Percentiles rank a stretch among this genome's conserved stretches.
Conservation (phyloP, 2,113 vertebrate species). For the Aegotheles bennettii region DNA sequence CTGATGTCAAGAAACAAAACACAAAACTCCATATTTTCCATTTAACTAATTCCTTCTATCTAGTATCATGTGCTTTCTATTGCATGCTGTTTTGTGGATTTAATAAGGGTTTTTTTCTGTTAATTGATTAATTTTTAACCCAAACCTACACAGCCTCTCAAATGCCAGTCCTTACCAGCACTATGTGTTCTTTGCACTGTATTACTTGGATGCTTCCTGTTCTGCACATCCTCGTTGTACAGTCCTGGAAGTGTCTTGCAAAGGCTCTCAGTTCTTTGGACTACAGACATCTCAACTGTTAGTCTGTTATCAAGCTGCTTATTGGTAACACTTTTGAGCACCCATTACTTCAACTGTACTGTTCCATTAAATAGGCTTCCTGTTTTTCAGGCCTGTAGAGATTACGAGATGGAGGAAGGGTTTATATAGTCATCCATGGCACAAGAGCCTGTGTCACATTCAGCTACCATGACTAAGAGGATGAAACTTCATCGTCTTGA, state of each 20-base stretch:
- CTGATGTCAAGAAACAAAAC: neutral
- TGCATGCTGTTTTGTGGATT: neutral
- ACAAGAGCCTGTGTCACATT: neutral
- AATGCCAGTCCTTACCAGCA: neutral
- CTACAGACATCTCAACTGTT: neutral
- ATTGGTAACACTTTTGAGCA: neutral
- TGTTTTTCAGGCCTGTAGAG: neutral
- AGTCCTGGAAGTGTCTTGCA: neutral
- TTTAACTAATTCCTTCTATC: neutral
- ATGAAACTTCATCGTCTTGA: neutral
- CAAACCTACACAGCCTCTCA: neutral
- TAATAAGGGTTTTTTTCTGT: neutral
- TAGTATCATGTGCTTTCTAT: neutral
- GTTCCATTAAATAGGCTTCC: neutral
- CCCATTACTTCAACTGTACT: neutral
- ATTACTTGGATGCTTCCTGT: neutral
- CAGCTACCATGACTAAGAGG: neutral
- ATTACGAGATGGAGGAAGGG: neutral
- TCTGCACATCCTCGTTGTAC: neutral
- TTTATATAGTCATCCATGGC: neutral
- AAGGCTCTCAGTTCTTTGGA: constrained; percentile 11
- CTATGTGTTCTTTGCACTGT: neutral
- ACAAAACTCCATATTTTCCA: neutral
- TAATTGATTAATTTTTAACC: neutral
- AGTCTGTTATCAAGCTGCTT: constrained; percentile 1